Evolutionary conservation across 2,888 invertebrate genomes (phyloP).

Genomic region (Dioctria linearis): DNA sequence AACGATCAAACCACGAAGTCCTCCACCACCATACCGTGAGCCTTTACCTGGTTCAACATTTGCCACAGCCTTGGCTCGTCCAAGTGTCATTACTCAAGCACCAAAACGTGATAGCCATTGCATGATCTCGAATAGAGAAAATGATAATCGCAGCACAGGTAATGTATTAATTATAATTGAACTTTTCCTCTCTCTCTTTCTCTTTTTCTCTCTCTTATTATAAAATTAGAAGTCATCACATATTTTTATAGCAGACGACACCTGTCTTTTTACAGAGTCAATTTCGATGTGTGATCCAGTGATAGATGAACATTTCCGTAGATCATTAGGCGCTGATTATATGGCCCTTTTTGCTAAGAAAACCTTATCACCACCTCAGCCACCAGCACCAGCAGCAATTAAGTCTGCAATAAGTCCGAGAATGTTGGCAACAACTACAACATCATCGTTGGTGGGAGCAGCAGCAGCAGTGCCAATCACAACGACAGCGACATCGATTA

Average conservation of each 20-base stretch:
- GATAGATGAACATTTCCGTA: conserved; percentile 95
- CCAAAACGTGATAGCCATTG: conserved; percentile 66
- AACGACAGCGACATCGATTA: conserved; percentile 38
- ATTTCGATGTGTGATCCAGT: conserved; percentile 89
- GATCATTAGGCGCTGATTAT: conserved; percentile 89
- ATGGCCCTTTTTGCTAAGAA: conserved; percentile 78
- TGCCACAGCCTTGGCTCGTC: conserved; percentile 67
- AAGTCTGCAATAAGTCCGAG: conserved; percentile 61
- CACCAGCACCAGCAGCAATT: neutral
- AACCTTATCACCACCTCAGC: conserved; percentile 66
- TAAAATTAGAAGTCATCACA: conserved; percentile 9
- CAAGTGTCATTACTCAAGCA: conserved; percentile 79
- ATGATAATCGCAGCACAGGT: conserved; percentile 67
- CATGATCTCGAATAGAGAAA: conserved; percentile 64
- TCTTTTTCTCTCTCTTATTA: too few relatives aligned
- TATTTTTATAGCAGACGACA: neutral
- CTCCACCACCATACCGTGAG: conserved; percentile 70
- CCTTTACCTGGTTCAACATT: conserved; percentile 68
- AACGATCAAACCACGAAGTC: conserved; percentile 65
- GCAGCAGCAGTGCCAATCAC: conserved; percentile 35
- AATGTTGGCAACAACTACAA: neutral
- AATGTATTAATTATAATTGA: neutral
- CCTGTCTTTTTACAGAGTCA: conserved; percentile 73
- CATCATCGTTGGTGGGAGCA: too few relatives aligned
- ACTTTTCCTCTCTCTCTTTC: neutral